Base-by-base conservation (phyloP, 2,797 vertebrate genomes). In the Pangasius krempfi region DNA sequence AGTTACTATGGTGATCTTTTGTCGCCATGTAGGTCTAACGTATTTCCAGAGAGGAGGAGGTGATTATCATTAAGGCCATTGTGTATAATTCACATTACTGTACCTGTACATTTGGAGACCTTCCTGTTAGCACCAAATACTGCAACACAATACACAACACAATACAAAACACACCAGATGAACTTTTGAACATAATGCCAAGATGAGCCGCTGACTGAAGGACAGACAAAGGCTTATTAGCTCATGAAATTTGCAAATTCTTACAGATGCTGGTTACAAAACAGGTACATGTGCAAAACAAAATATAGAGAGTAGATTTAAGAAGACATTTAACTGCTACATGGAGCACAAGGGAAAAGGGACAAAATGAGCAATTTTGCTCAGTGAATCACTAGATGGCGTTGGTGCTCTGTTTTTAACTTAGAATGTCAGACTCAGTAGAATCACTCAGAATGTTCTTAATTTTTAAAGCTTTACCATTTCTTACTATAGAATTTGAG, bases 1-100 rank as follows among this genome's bases (percentile, higher is more conserved):
- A 82, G 92, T 92, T 91, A 90, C 91, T 91, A 92, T 92, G 90
- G 92, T 81, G 91, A 92, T 89, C 22, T 76, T 86, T 90, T 82
- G 88, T 91, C 30, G 30, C 81, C 47, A 85, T 30, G n/a, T 62
- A 87, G 81, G 85, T 90, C 64, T 68, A 62, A 54, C 44, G 82
- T 56, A 89, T 25, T 87, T 90, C 47, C 54, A 56, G 72, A 68
- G 79, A 62, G 58, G 40, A 88, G 86, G 85, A 84, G 52, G 25
- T 89, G 85, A 82, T 85, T 80, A 85, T 47, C 60, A 78, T 92
- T 87, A 40, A 83, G 52, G 81, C 85, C 86, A 80, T 76, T 83
- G 70, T 81, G 50, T 0, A 20, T 33, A 3, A 72, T 87, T 83
- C 7, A 79, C 7, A 73, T 80, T 2, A 56, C 27, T 33, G 12